Base-by-base conservation (phyloP, 2,113 vertebrate species). In the Siphamia tubifer region DNA sequence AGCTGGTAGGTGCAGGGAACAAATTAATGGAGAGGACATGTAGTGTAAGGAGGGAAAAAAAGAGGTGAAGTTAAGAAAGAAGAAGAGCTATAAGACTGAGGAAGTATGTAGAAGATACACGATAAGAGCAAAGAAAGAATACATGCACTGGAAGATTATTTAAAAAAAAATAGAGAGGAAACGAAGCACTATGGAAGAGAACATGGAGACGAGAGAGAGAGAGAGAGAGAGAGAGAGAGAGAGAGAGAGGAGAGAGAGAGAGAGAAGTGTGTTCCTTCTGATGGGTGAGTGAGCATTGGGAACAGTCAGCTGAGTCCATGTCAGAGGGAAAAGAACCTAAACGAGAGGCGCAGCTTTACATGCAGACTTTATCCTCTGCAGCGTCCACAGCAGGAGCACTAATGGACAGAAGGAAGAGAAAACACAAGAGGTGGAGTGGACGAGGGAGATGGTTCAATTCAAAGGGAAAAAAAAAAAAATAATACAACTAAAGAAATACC, bases 271-370 rank as follows among this genome's bases (percentile, higher is more conserved):
- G 35, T 43, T 57, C 32, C 51, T 36, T 74, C 62, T 65, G 55
- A 86, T 68, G 86, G 80, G 55, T 82, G 86, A 85, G 68, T 75
- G 86, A 87, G 84, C 84, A 75, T 82, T 4, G 45, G 63, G 84
- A 84, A 73, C 78, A 83, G 75, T 85, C 79, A 79, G 79, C 77
- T 64, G 77, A 84, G 79, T 72, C 79, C 66, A 15, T 62, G 83
- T 81, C 77, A 79, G 51, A 62, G 67, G 64, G 31, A 51, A 48
- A 42, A 69, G 61, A 73, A 62, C 30, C 63, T 65, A 70, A 79
- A 84, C 47, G 54, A 63, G 65, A 75, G 77, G 77, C 27, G 17
- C 27, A 25, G 77, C 70, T 66, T 57, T 69, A 68, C 73, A 74
- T 80, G 76, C 57, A 44, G 57, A 44, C 48, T 74, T 71, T 43